These are phyloP conservation scores for Drosophila tristis DNA, from an alignment of 1,140 invertebrate genomes.

Conservation along the genomic window DNA sequence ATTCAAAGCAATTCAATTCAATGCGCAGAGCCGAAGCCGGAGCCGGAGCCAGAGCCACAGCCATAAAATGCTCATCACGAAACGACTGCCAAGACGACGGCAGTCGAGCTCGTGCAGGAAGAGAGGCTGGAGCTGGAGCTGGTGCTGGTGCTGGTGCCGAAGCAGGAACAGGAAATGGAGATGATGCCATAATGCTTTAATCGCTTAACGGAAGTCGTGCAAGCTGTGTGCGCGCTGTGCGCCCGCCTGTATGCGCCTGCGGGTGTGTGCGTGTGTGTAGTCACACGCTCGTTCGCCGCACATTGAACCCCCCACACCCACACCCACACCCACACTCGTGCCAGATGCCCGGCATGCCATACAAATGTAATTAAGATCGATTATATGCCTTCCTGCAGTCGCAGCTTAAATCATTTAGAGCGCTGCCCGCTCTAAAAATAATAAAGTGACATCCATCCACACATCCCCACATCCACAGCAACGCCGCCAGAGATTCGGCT, in stretches of 20 bases:
- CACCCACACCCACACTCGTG: no score
- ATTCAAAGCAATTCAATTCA: slow-evolving; percentile 61
- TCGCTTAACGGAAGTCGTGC: slow-evolving; percentile 23
- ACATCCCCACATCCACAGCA: slow-evolving; percentile 4
- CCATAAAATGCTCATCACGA: slow-evolving; percentile 33
- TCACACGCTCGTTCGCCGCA: slow-evolving; percentile 17
- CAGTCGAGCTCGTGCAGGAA: neutral
- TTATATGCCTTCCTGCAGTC: slow-evolving; percentile 45
- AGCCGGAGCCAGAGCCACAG: neutral
- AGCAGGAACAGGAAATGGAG: slow-evolving; percentile 6
- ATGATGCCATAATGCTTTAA: slow-evolving; percentile 42
- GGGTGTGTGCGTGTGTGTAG: slow-evolving; percentile 5
- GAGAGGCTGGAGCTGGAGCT: neutral
- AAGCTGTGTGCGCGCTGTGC: neutral
- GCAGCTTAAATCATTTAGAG: slow-evolving; percentile 57
- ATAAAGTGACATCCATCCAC: slow-evolving; percentile 23
- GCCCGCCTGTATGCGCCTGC: slow-evolving; percentile 4
- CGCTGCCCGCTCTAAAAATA: slow-evolving; percentile 41
- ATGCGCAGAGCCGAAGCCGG: no score
- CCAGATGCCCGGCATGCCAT: slow-evolving; percentile 9
- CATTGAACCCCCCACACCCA: slow-evolving; percentile 21
- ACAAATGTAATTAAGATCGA: slow-evolving; percentile 76
- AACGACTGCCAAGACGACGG: slow-evolving; percentile 5
- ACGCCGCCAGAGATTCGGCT: neutral
- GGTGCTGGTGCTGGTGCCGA: neutral